These are phyloP conservation scores for Melangyna quadrimaculata DNA, from an alignment of 2,888 invertebrate genomes.

Conservation along the genomic window DNA sequence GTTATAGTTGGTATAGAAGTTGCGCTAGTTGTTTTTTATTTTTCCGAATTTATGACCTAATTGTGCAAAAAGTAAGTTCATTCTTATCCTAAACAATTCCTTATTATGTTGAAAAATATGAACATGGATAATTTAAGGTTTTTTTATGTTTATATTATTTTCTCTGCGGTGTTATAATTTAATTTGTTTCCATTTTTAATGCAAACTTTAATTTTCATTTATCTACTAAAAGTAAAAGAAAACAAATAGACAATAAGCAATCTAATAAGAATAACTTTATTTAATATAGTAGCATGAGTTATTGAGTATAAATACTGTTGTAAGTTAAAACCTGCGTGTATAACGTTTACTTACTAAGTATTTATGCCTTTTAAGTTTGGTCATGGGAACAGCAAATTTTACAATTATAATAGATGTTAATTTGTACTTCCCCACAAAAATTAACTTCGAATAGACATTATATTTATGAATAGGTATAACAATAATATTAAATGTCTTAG, in stretches of 20 bases:
- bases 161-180: not conserved
- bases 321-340: no score
- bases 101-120: no score
- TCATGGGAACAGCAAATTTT: constrained; percentile 1
- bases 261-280: constrained; percentile 12
- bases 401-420: constrained; percentile 1
- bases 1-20: no score
- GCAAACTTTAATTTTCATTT: not conserved
- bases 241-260: constrained; percentile 6
- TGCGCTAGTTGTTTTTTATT: no score
- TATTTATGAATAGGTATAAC: no score
- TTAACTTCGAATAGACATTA: not conserved
- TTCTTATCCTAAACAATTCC: no score
- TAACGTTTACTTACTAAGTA: not conserved
- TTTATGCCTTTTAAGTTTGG: not conserved
- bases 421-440: not conserved
- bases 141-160: no score
- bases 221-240: not conserved
- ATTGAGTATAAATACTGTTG: no score
- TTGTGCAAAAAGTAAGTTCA: no score
- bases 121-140: no score
- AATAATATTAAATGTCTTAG: no score
- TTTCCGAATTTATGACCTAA: no score
- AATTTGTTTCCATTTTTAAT: not conserved
- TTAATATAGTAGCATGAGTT: not conserved